phyloP scores from a whole-genome alignment of 1,140 invertebrate genomes.

The Zophobas atratus region DNA sequence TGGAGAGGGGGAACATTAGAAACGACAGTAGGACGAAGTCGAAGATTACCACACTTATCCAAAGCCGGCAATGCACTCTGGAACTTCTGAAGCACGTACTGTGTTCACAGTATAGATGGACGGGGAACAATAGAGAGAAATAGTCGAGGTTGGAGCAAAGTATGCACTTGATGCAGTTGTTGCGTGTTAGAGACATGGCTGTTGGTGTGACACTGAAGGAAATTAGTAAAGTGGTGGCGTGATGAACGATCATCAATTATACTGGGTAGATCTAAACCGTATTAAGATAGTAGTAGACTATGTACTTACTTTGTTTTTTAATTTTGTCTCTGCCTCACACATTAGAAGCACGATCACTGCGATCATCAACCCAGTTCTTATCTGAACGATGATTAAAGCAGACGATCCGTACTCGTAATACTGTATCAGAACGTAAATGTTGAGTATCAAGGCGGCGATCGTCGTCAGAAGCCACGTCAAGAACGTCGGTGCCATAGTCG shows the following conservation, averaged over 20 bases:
- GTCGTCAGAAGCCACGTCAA: not conserved
- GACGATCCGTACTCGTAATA: not conserved
- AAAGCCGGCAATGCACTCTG: not conserved
- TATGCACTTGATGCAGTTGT: constrained; percentile 11
- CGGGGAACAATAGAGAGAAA: not conserved
- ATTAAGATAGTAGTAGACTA: not conserved
- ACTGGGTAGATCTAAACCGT: no score
- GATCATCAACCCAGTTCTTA: not conserved
- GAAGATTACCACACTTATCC: not conserved
- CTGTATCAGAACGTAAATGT: constrained; percentile 17
- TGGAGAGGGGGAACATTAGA: not conserved
- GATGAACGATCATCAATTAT: no score
- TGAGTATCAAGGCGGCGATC: constrained; percentile 8
- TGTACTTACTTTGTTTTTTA: constrained; percentile 6
- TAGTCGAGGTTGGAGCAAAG: not conserved
- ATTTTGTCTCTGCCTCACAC: not conserved
- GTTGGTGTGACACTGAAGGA: no score
- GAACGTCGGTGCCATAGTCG: not conserved
- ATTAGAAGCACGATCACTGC: not conserved
- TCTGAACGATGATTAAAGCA: not conserved
- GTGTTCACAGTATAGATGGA: not conserved
- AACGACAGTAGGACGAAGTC: not conserved
- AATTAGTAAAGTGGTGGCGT: no score
- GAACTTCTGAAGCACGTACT: not conserved
- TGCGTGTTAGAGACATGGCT: not conserved